These are phyloP conservation scores for Eristalis intricaria DNA, from an alignment of 2,888 invertebrate species.

Conservation along the genomic window DNA sequence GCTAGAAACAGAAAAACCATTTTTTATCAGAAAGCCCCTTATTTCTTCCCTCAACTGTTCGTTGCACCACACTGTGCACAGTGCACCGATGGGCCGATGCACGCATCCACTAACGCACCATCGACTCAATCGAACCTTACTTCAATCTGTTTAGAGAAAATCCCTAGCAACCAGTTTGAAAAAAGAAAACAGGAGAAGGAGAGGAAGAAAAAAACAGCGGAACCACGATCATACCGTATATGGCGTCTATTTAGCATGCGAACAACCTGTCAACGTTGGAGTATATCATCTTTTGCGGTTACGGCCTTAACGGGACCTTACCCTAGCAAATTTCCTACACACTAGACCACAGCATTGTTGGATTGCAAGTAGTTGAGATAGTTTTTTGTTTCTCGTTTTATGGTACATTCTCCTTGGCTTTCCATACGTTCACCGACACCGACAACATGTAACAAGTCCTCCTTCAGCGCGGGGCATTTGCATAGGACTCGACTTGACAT, in stretches of 20 bases:
- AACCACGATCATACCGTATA: slow-evolving; percentile 46
- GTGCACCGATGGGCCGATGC: neutral
- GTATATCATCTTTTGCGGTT: slow-evolving; percentile 68
- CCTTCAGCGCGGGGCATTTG: slow-evolving; percentile 29
- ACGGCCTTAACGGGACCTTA: slow-evolving; percentile 70
- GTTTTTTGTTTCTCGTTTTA: neutral
- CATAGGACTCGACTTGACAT: slow-evolving; percentile 57
- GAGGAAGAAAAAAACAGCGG: slow-evolving; percentile 30
- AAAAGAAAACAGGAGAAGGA: neutral
- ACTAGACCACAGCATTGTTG: slow-evolving; percentile 45
- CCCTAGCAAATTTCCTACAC: slow-evolving; percentile 50
- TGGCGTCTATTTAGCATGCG: slow-evolving; percentile 54
- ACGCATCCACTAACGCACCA: slow-evolving; percentile 1
- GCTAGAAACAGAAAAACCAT: no score
- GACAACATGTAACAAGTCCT: slow-evolving; percentile 54
- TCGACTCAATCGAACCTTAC: neutral
- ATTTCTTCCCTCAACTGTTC: neutral
- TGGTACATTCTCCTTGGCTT: neutral
- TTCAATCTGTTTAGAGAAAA: neutral
- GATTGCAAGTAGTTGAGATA: slow-evolving; percentile 4
- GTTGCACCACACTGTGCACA: slow-evolving; percentile 21
- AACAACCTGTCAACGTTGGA: slow-evolving; percentile 70
- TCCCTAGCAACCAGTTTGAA: slow-evolving; percentile 23
- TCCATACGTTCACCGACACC: slow-evolving; percentile 8
- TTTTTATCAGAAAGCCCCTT: neutral